phyloP scores from a whole-genome alignment of 2,888 invertebrate genomes.

The Stenoptilia bipunctidactyla region DNA sequence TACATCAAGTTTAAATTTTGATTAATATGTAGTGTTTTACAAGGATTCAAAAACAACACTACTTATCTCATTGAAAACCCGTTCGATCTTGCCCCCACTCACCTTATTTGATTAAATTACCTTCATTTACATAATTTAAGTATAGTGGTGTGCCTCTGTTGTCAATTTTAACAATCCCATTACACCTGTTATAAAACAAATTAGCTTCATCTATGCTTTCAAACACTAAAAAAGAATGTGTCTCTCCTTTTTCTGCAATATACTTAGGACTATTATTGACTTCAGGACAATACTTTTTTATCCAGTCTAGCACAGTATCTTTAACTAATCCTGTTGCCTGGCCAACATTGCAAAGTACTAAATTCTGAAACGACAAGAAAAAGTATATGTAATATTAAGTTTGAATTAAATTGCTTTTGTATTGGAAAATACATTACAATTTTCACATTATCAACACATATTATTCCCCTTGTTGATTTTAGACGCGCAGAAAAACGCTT shows the following conservation, averaged over 20 bases:
- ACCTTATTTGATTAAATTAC: no score
- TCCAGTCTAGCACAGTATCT: conserved; percentile 71
- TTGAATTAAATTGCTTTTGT: no score
- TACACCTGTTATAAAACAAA: conserved; percentile 67
- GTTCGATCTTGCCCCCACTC: no score
- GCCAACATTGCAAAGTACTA: conserved; percentile 89
- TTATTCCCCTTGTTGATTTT: conserved; percentile 38
- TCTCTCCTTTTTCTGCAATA: conserved; percentile 82
- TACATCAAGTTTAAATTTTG: no score
- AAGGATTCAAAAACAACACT: no score
- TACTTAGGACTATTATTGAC: conserved; percentile 70
- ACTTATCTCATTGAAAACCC: no score
- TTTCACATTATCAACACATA: conserved; percentile 29
- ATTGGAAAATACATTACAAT: no score
- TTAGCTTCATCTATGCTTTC: conserved; percentile 55
- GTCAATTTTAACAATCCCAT: conserved; percentile 72
- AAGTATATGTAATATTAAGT: no score
- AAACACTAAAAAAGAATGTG: conserved; percentile 83
- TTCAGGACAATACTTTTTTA: conserved; percentile 61
- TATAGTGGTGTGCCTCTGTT: conserved; percentile 75
- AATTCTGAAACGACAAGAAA: conserved; percentile 74
- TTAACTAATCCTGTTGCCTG: conserved; percentile 83
- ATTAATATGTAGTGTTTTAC: no score
- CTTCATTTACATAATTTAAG: conserved; percentile 73
- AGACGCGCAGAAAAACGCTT: conserved; percentile 48